These are phyloP conservation scores for Phyllopteryx taeniolatus DNA, from an alignment of 2,113 vertebrate genomes.

Conservation along the genomic window DNA sequence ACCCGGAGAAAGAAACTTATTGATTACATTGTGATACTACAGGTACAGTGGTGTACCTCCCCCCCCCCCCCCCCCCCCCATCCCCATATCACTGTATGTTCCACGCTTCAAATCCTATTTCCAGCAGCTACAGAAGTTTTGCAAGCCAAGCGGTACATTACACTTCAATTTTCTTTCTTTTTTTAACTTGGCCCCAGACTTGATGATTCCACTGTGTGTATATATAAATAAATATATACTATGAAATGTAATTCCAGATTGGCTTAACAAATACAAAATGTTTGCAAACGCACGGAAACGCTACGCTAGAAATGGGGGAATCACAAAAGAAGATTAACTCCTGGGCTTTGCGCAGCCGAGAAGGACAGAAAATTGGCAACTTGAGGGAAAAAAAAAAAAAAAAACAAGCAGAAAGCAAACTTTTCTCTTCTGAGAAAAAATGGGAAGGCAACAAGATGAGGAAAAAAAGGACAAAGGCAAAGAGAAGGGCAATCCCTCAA, in stretches of 20 bases:
- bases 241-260: neutral
- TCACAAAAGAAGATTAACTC: conserved; percentile 13
- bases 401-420: conserved; percentile 19
- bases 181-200: neutral
- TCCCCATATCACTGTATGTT: neutral
- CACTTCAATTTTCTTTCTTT: neutral
- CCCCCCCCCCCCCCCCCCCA: too few species aligned
- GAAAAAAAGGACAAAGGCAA: conserved; percentile 38
- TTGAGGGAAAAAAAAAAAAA: conserved; percentile 15
- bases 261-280: neutral
- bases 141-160: neutral
- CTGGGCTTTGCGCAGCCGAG: conserved; percentile 11
- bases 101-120: neutral
- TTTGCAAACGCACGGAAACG: neutral
- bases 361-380: conserved; percentile 24
- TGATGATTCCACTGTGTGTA: neutral
- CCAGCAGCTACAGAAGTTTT: neutral
- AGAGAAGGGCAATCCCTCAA: conserved; percentile 44
- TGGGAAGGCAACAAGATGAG: conserved; percentile 40
- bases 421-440: conserved; percentile 27
- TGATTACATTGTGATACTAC: neutral
- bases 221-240: neutral
- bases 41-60: neutral
- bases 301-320: neutral
- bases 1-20: neutral